Evolutionary conservation across 2,888 invertebrate genomes (phyloP), one percentile per base, ranked within the genome.

Genomic region (Chaetogeoica ovagalla): DNA sequence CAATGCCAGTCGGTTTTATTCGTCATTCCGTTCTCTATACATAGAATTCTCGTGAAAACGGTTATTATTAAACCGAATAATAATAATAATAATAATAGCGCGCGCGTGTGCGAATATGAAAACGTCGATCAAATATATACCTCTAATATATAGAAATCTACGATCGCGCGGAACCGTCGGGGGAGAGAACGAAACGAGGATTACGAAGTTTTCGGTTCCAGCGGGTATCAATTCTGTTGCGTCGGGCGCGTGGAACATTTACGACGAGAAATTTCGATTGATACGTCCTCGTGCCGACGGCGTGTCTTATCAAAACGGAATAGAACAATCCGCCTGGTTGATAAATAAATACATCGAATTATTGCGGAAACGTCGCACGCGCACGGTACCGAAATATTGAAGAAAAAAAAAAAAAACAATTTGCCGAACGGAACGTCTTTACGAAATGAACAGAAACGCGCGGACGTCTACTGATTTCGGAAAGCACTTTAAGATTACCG

Each of bases 401-500:
- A 30, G 4, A 30, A 30, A 30, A 30, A 30, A 30, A 30, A 30
- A 30, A 30, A 30, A 30, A 30, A 30, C n/a, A n/a, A 63, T 37
- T 63, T 39, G 9, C 55, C 21, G 55, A 74, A 74, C 37, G 17
- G 8, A 52, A 65, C 65, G 66, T 66, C 39, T 65, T n/a, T 48
- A 68, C 59, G 13, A 48, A 66, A 76, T 15, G 59, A 30, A 23
- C 30, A 68, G 75, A 68, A 30, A 2, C 30, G 43, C 43, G 43
- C 43, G 70, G 65, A 15, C 15, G 66, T 76, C 30, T 76, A 30
- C 30, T 30, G 30, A 68, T 76, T 76, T 71, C 57, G 57, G 63
- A 55, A 65, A 79, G 70, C 79, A 71, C 79, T 79, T 71, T 63
- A 43, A 55, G 70, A 70, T 55, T 68, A 76, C 69, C 3, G 8